A percentile compares a stretch with the other conserved stretches of the same genome.
phyloP scores from a whole-genome alignment of 2,888 invertebrate genomes.

The Antheraea assamensis region DNA sequence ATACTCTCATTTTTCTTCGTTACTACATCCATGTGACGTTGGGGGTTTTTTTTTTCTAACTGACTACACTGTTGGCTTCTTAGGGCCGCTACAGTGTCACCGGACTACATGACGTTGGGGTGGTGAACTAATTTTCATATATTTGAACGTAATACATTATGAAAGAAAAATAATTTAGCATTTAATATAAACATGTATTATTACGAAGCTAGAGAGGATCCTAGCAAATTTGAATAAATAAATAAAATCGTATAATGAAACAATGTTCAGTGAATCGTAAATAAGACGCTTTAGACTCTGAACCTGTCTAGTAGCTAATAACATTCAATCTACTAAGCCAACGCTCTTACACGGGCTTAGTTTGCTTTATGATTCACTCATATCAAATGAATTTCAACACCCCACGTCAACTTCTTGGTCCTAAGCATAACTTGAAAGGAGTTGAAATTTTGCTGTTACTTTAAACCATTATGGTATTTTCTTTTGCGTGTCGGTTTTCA shows the following conservation, averaged over 20 bases:
- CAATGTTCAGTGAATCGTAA: slow-evolving; percentile 31
- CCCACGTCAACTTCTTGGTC: neutral
- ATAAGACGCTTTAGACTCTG: slow-evolving; percentile 44
- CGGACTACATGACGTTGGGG: no score
- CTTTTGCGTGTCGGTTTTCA: no score
- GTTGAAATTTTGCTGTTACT: neutral
- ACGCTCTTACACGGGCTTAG: slow-evolving; percentile 34
- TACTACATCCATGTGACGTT: no score
- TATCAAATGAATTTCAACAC: neutral
- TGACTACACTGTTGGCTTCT: no score
- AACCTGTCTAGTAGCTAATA: slow-evolving; percentile 39
- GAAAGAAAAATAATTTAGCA: no score
- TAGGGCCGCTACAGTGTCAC: no score
- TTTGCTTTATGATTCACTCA: slow-evolving; percentile 15
- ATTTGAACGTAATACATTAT: no score
- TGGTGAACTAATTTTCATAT: no score
- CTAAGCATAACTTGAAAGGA: neutral
- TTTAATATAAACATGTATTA: neutral
- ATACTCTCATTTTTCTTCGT: no score
- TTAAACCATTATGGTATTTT: no score
- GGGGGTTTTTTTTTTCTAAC: no score
- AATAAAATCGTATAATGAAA: neutral
- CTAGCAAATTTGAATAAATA: neutral
- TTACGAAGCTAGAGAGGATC: neutral
- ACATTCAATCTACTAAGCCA: slow-evolving; percentile 41